These are phyloP conservation scores for Rhynchonycteris naso DNA, from an alignment of 2,797 vertebrate species.

Conservation along the genomic window DNA sequence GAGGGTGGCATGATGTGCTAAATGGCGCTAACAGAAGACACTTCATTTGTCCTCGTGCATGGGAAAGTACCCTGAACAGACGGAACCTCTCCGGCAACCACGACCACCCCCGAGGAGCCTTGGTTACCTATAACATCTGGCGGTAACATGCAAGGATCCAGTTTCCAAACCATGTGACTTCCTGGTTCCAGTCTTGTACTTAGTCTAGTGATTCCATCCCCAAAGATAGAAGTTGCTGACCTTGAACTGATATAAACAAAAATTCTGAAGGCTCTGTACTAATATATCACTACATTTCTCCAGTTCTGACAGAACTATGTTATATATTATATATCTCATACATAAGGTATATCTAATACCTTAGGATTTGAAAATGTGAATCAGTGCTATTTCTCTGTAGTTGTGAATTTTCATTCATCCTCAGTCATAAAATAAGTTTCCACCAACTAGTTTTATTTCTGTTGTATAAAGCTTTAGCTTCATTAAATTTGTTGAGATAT, in stretches of 20 bases:
- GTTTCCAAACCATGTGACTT: neutral
- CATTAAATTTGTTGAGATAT: constrained; percentile 11
- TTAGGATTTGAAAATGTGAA: neutral
- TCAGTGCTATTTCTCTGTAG: neutral
- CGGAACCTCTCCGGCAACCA: neutral
- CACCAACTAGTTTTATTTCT: neutral
- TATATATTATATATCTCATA: neutral
- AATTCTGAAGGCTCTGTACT: neutral
- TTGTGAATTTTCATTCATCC: neutral
- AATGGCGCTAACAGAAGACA: neutral
- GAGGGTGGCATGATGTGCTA: neutral
- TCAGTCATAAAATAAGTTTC: constrained; percentile 46
- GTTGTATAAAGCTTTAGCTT: constrained; percentile 20
- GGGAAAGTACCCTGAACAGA: neutral
- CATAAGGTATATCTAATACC: neutral
- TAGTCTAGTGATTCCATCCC: neutral
- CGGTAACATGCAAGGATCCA: neutral
- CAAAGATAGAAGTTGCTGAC: neutral
- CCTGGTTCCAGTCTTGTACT: neutral
- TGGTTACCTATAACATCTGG: neutral
- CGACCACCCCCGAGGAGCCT: neutral
- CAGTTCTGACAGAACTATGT: neutral
- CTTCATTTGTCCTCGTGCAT: neutral
- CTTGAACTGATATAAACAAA: neutral
- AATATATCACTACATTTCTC: neutral